Conservation (phyloP, 2,888 invertebrate genomes). For the Tricholauxania praeusta region DNA sequence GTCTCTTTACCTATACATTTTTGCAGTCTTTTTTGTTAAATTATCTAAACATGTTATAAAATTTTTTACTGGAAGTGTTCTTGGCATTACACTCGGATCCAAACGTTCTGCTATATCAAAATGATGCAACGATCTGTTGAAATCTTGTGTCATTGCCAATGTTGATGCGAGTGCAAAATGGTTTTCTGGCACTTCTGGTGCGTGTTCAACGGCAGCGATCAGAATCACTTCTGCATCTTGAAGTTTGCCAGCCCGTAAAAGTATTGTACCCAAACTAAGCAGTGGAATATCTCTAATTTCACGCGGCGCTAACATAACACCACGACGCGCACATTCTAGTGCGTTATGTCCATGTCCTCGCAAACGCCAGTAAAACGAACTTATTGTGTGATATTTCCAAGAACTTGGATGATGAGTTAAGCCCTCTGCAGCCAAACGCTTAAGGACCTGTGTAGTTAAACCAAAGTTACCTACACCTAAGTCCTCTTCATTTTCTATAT, state of each 20-base stretch:
- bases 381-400: conserved; percentile 64
- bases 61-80: conserved; percentile 60
- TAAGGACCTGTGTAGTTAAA: conserved; percentile 54
- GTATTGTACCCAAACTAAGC: conserved; percentile 64
- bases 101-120: conserved; percentile 62
- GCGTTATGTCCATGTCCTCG: conserved; percentile 63
- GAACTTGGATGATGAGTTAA: conserved; percentile 57
- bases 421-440: conserved; percentile 55
- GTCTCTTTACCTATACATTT: conserved; percentile 57
- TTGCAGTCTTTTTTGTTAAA: conserved; percentile 60
- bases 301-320: conserved; percentile 61
- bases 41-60: conserved; percentile 64
- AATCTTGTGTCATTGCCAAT: conserved; percentile 63
- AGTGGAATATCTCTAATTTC: conserved; percentile 61
- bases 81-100: conserved; percentile 59
- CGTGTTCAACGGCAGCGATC: conserved; percentile 62
- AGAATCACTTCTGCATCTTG: conserved; percentile 62
- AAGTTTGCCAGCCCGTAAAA: conserved; percentile 60
- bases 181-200: conserved; percentile 61
- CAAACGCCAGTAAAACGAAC: conserved; percentile 66
- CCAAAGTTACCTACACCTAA: conserved; percentile 38
- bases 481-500: conserved; percentile 58
- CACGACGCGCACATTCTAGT: conserved; percentile 63
- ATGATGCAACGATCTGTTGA: conserved; percentile 61
- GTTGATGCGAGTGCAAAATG: conserved; percentile 63